These are phyloP conservation scores for Argya squamiceps DNA, from an alignment of 2,797 vertebrate species.

Conservation along the genomic window DNA sequence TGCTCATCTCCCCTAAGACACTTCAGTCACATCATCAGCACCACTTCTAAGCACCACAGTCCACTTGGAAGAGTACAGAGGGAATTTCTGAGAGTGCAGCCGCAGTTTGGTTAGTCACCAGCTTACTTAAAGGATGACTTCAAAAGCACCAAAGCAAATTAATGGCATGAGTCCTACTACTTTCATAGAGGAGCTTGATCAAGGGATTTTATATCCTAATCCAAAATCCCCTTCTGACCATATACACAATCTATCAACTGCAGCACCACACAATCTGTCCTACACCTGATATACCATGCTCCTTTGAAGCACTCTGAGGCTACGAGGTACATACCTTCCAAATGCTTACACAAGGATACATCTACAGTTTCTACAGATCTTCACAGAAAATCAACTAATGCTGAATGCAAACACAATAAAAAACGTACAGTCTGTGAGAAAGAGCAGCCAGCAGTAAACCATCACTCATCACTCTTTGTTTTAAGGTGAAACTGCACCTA, in stretches of 20 bases:
- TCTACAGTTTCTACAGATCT: not conserved
- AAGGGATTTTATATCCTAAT: constrained; percentile 1
- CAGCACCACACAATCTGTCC: not conserved
- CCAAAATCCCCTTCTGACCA: not conserved
- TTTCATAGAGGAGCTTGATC: not conserved
- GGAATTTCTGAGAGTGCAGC: constrained; percentile 7
- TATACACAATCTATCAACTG: not conserved
- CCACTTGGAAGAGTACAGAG: not conserved
- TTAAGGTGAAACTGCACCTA: not conserved
- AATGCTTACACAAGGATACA: not conserved
- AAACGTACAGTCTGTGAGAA: not conserved
- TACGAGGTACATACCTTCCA: not conserved
- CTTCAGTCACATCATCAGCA: not conserved
- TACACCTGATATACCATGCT: not conserved
- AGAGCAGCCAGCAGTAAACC: not conserved
- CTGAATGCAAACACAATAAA: not conserved
- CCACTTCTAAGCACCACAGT: not conserved
- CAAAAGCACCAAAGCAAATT: constrained; percentile 49
- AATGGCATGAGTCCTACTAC: not conserved
- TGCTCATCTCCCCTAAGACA: not conserved
- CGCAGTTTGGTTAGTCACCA: not conserved
- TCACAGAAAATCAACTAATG: not conserved
- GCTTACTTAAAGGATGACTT: not conserved
- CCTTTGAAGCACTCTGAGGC: not conserved
- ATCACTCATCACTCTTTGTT: not conserved